Evolutionary conservation across 1,140 invertebrate genomes (phyloP).

Genomic region (Atta texana): DNA sequence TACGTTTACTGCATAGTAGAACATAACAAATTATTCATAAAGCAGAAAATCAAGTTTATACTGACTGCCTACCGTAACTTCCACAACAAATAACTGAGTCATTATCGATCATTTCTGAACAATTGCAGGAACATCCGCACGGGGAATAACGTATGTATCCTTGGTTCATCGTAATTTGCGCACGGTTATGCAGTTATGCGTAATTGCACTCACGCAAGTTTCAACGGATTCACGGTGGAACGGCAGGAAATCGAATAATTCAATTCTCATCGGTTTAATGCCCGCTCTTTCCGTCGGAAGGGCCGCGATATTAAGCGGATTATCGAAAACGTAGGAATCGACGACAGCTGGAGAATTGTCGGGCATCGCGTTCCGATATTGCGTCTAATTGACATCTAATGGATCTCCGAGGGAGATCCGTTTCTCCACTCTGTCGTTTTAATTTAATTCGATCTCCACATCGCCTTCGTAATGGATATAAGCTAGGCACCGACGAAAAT

Average conservation of each 20-base stretch:
- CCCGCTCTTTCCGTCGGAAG: conserved; percentile 52
- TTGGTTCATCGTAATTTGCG: conserved; percentile 32
- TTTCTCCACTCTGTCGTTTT: conserved; percentile 16
- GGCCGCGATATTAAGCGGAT: conserved; percentile 72
- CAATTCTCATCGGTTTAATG: conserved; percentile 75
- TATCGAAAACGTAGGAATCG: conserved; percentile 74
- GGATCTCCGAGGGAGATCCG: conserved; percentile 57
- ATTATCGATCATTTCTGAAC: conserved; percentile 54
- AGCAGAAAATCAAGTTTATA: conserved; percentile 44
- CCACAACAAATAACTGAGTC: conserved; percentile 14
- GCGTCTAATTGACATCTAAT: conserved; percentile 72
- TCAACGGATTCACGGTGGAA: conserved; percentile 52
- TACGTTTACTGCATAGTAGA: background rate
- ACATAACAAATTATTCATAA: conserved; percentile 1
- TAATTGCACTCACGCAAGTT: conserved; percentile 63
- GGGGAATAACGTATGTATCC: background rate
- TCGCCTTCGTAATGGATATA: conserved; percentile 29
- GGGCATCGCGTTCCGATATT: conserved; percentile 56
- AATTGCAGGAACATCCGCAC: conserved; percentile 19
- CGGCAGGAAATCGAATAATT: conserved; percentile 74
- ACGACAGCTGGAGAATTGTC: conserved; percentile 64
- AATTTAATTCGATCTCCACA: conserved; percentile 56
- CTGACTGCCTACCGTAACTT: conserved; percentile 14
- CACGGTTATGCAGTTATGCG: conserved; percentile 71
- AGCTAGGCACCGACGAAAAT: conserved; percentile 45